A percentile compares a stretch with the other conserved stretches of the same genome.
Evolutionary conservation across 2,888 invertebrate species (phyloP).

Genomic region (Papilio demoleus): DNA sequence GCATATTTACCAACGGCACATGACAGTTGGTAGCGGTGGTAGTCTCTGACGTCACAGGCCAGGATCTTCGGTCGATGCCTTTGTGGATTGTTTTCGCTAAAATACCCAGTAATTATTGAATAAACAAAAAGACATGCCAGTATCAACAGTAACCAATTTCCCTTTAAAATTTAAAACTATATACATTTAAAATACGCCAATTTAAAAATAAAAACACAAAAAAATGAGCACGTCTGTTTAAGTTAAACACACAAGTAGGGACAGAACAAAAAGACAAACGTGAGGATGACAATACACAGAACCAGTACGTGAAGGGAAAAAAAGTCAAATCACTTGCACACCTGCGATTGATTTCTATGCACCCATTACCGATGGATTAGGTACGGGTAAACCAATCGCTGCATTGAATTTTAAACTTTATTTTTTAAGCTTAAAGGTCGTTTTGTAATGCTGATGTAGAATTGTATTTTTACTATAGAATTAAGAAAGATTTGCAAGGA

Average conservation of each 20-base stretch:
- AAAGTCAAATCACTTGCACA: conserved; percentile 76
- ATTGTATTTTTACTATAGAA: background rate
- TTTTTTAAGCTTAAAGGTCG: background rate
- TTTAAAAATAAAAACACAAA: conserved; percentile 2
- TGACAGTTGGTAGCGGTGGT: too few species aligned
- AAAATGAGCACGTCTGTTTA: conserved; percentile 10
- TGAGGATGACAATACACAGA: conserved; percentile 42
- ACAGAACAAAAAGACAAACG: conserved; percentile 33
- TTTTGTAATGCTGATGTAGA: background rate
- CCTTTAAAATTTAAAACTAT: too few species aligned
- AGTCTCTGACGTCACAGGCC: too few species aligned
- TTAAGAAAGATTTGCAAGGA: conserved; percentile 22
- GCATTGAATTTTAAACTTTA: conserved; percentile 16
- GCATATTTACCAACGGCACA: too few species aligned
- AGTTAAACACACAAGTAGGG: conserved; percentile 27
- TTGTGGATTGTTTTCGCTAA: too few species aligned
- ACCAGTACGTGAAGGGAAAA: conserved; percentile 56
- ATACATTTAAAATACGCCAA: background rate
- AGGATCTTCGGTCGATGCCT: too few species aligned
- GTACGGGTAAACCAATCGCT: conserved; percentile 43
- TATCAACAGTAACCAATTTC: too few species aligned
- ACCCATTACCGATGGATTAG: conserved; percentile 75
- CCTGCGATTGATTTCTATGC: conserved; percentile 77
- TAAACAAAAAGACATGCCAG: too few species aligned
- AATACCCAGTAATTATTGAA: too few species aligned